A percentile compares a stretch with the other conserved stretches of the same genome.
These are phyloP conservation scores for Elephas maximus DNA, from an alignment of 2,113 vertebrate species.

Conservation along the genomic window DNA sequence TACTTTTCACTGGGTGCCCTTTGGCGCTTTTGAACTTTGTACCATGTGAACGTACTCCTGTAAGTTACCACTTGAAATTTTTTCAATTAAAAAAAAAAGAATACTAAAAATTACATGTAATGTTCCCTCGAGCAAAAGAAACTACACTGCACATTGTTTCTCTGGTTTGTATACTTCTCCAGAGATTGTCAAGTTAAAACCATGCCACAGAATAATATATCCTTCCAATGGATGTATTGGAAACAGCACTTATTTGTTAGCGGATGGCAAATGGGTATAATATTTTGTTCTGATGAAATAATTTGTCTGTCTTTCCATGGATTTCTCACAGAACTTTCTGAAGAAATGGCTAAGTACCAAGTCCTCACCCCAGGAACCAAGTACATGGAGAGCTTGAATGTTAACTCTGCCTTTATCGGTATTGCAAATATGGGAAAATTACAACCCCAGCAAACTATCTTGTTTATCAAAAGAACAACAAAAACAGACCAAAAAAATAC, in stretches of 20 bases:
- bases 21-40: not conserved
- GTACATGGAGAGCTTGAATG: not conserved
- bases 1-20: not conserved
- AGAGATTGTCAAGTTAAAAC: not conserved
- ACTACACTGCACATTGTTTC: not conserved
- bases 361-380: not conserved
- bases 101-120: not conserved
- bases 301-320: conserved; percentile 2
- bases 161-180: conserved; percentile 55
- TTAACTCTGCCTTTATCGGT: not conserved
- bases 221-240: not conserved
- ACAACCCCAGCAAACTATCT: not conserved
- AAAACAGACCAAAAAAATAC: not conserved
- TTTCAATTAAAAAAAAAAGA: conserved; percentile 30
- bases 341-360: conserved; percentile 47
- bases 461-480: not conserved
- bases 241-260: conserved; percentile 58
- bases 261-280: not conserved
- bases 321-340: conserved; percentile 53
- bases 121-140: conserved; percentile 49
- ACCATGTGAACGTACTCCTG: not conserved
- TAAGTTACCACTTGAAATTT: not conserved
- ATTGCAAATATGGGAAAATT: not conserved
- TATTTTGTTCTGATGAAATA: conserved; percentile 28
- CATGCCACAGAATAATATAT: not conserved